Percentiles rank a stretch among this genome's conserved stretches.
Conservation (phyloP, 2,888 invertebrate species). For the Papilio gigon region DNA sequence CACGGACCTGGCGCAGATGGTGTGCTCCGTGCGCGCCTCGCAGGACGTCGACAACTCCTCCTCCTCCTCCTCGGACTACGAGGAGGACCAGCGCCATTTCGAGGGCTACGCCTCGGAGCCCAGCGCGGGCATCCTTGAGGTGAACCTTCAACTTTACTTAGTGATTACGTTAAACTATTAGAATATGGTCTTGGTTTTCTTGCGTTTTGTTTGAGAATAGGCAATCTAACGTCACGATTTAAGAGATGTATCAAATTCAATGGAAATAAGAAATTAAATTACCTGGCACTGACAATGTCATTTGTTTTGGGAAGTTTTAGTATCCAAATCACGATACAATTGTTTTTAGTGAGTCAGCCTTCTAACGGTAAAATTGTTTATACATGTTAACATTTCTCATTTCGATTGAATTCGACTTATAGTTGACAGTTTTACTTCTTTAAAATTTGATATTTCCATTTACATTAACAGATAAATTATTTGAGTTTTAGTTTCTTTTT, state of each 20-base stretch:
- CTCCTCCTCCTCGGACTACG: constrained; percentile 84
- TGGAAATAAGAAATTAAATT: no score
- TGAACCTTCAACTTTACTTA: constrained; percentile 46
- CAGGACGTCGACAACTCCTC: constrained; percentile 75
- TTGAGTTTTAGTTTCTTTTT: background rate
- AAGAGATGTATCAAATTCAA: no score
- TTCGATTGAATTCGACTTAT: no score
- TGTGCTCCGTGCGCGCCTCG: constrained; percentile 88
- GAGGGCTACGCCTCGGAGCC: constrained; percentile 95
- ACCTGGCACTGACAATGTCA: no score
- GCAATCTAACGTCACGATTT: no score
- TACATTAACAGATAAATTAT: background rate
- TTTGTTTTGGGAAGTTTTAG: no score
- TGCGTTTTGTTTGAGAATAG: background rate
- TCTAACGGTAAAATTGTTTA: no score
- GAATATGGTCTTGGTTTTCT: background rate
- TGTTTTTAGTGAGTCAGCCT: no score
- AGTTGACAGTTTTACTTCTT: background rate
- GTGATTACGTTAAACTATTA: background rate
- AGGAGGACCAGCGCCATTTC: constrained; percentile 87
- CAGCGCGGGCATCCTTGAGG: constrained; percentile 77
- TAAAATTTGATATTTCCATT: background rate
- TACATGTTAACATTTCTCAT: no score
- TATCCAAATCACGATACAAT: no score
- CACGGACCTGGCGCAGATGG: constrained; percentile 96